Percentiles rank a stretch among this genome's conserved stretches.
phyloP scores from a whole-genome alignment of 2,797 vertebrate species.

The Cercopithecus hamlyni region DNA sequence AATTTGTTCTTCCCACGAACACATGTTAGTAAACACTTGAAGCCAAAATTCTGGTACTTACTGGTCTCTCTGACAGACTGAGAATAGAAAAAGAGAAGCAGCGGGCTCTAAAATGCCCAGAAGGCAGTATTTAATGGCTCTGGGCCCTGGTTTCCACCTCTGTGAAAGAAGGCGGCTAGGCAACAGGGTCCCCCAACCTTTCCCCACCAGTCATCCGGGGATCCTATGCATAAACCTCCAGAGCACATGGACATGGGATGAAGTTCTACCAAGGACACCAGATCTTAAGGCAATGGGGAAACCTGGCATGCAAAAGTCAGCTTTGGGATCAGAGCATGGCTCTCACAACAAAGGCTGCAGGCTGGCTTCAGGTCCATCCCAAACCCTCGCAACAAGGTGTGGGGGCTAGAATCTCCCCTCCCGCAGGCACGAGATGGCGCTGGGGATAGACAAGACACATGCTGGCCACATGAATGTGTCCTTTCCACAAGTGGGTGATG shows the following conservation, averaged over 20 bases:
- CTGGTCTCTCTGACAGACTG: background rate
- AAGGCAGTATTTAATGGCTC: background rate
- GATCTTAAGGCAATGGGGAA: background rate
- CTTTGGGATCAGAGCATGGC: background rate
- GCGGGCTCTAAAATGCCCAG: rapidly evolving
- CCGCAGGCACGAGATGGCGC: background rate
- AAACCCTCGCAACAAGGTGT: background rate
- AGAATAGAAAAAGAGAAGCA: background rate
- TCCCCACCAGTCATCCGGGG: background rate
- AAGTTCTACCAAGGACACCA: background rate
- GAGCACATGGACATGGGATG: rapidly evolving
- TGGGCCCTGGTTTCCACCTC: background rate
- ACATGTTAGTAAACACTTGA: background rate
- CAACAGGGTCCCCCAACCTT: background rate
- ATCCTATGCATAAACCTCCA: background rate
- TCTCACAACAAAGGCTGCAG: background rate
- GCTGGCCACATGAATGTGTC: background rate
- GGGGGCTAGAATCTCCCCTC: background rate
- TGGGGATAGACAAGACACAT: rapidly evolving
- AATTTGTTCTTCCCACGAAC: background rate
- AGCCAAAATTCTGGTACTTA: background rate
- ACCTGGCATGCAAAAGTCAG: background rate
- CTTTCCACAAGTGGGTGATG: background rate
- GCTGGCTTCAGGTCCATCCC: background rate
- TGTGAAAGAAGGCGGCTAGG: background rate